Percentiles rank a stretch among this genome's conserved stretches.
These are phyloP conservation scores for Pemphigus obesinymphae DNA, from an alignment of 1,140 invertebrate species.

Conservation along the genomic window DNA sequence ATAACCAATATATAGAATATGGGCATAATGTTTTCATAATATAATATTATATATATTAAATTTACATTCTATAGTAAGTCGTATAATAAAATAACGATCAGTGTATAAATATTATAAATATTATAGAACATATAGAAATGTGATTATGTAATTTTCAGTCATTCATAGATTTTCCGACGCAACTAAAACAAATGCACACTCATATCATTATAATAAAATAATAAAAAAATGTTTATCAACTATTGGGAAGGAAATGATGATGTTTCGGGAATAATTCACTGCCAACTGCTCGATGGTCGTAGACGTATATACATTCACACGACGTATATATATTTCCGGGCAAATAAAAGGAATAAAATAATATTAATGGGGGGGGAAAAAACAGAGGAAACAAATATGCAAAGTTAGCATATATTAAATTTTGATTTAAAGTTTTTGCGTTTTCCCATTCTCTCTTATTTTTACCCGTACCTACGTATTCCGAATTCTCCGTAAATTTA, in stretches of 20 bases:
- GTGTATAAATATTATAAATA: no score
- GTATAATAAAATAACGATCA: no score
- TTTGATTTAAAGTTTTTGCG: neutral
- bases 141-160: no score
- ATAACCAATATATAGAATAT: no score
- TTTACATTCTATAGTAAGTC: no score
- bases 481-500: neutral
- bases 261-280: neutral
- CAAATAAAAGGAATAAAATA: neutral
- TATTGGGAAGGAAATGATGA: neutral
- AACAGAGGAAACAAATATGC: neutral
- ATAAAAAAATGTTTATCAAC: neutral
- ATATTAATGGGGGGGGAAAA: neutral
- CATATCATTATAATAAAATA: neutral
- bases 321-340: no score
- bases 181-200: neutral
- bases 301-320: neutral
- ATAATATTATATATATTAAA: no score
- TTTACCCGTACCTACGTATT: neutral
- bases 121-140: no score
- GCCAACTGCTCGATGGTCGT: neutral
- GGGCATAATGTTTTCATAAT: no score
- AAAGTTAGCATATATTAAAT: neutral
- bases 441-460: neutral
- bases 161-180: no score